Evolutionary conservation across 2,113 vertebrate species (phyloP), one percentile per base, ranked within the genome.

Genomic region (Colinus virginianus): DNA sequence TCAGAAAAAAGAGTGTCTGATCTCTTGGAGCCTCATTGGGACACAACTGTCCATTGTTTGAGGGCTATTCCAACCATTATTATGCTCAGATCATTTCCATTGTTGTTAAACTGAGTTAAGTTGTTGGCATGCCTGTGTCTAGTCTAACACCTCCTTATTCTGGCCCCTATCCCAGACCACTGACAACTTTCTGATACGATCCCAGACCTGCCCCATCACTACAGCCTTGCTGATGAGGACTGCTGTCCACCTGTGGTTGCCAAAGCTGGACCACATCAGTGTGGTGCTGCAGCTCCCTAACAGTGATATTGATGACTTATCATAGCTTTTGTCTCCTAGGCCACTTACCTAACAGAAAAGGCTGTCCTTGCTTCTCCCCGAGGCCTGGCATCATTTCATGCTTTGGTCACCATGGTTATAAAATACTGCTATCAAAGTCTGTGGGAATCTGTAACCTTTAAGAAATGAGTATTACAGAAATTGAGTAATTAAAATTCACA

Each of bases 21-120:
- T 8, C 0, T 2, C 49, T 16, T 30, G 16, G 1, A 6, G 5
- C 5, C 42, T 67, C 21, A 21, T 9, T 32, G 32, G 30, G 42
- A 11, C 42, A 18, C 30, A 20, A n/a, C 42, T 15, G 40, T 64
- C 25, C 46, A 83, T 46, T 56, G 4, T 42, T 71, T 1, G 0
- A 38, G 17, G 19, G 18, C 2, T 19, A 16, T 32, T 68, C n/a
- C 40, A 40, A 40, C 11, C 40, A 13, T 40, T 40, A 40, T 36
- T 49, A 11, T 17, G 6, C 43, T 63, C 40, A 86, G 58, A 30
- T 26, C 56, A n/a, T 58, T 58, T 34, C 20, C 46, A 19, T 46
- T 67, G 9, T 7, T 2, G 1, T 34, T 85, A 26, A 67, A 18
- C 23, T n/a, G 30, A 68, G 42, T 71, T 75, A 5, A 25, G 18